These are phyloP conservation scores for Meloe dianella DNA, from an alignment of 2,888 invertebrate genomes.

Conservation along the genomic window DNA sequence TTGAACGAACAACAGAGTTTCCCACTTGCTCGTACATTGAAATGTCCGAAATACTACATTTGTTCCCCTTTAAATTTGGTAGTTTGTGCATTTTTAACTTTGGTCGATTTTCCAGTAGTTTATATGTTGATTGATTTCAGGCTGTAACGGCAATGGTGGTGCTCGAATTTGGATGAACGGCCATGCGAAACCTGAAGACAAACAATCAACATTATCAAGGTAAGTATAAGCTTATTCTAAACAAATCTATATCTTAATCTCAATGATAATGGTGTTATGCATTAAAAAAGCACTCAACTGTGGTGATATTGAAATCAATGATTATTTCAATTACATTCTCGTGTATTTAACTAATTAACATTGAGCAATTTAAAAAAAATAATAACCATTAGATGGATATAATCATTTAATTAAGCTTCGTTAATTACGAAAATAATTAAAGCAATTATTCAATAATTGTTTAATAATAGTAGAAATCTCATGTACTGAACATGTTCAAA, in stretches of 20 bases:
- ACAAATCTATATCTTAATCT: neutral
- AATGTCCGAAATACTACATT: no score
- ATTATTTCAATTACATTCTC: neutral
- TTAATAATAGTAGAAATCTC: neutral
- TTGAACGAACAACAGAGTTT: no score
- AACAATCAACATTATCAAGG: conserved; percentile 63
- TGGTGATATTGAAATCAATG: neutral
- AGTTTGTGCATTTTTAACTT: no score
- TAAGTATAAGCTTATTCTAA: conserved; percentile 35
- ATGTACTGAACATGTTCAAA: no score
- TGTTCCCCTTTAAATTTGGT: no score
- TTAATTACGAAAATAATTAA: neutral
- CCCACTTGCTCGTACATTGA: no score
- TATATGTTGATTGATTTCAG: conserved; percentile 6
- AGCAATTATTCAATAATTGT: neutral
- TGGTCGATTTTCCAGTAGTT: no score
- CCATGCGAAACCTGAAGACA: conserved; percentile 63
- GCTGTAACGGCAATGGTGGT: conserved; percentile 43
- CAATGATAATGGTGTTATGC: neutral
- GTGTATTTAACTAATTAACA: neutral
- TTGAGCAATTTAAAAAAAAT: no score
- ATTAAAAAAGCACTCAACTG: no score
- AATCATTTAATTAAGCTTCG: neutral
- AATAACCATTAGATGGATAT: neutral
- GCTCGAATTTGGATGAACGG: conserved; percentile 61